Conservation (phyloP, 2,113 vertebrate species). For the Cyprinus carpio region DNA sequence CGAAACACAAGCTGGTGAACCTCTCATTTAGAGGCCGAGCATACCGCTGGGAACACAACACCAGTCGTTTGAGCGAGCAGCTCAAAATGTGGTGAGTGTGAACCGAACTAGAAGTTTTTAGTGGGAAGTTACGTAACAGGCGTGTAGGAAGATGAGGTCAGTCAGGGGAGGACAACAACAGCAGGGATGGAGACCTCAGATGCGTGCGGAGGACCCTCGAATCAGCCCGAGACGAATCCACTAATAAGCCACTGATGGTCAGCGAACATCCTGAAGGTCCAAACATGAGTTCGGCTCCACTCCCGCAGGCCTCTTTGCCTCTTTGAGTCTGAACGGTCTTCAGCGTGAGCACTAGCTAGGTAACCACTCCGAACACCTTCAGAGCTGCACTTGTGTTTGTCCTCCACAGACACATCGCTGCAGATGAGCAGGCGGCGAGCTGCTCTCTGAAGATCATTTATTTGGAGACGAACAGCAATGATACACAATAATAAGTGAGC, state of each 20-base stretch:
- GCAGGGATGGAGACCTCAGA: neutral
- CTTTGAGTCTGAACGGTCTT: neutral
- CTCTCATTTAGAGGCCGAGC: neutral
- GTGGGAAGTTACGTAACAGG: constrained; percentile 8
- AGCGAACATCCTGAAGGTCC: neutral
- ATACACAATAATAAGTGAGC: constrained; percentile 5
- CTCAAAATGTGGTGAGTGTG: neutral
- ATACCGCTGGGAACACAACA: neutral
- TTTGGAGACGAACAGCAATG: neutral
- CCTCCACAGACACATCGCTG: neutral
- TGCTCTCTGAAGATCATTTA: neutral
- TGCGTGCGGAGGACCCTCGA: no score
- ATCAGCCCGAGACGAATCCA: neutral
- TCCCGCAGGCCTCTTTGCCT: neutral
- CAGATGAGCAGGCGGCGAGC: neutral
- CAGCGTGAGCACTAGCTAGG: neutral
- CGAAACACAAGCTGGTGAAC: no score
- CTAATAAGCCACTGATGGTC: neutral
- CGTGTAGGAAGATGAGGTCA: constrained; percentile 19
- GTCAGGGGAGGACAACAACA: neutral
- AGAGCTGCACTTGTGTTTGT: no score
- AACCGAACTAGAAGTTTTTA: neutral
- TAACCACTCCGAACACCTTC: no score
- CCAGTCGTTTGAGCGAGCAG: neutral
- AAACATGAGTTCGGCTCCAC: neutral